A percentile compares a stretch with the other conserved stretches of the same genome.
These are phyloP conservation scores for Odontamblyopus lacepedii DNA, from an alignment of 2,797 vertebrate genomes.

Conservation along the genomic window DNA sequence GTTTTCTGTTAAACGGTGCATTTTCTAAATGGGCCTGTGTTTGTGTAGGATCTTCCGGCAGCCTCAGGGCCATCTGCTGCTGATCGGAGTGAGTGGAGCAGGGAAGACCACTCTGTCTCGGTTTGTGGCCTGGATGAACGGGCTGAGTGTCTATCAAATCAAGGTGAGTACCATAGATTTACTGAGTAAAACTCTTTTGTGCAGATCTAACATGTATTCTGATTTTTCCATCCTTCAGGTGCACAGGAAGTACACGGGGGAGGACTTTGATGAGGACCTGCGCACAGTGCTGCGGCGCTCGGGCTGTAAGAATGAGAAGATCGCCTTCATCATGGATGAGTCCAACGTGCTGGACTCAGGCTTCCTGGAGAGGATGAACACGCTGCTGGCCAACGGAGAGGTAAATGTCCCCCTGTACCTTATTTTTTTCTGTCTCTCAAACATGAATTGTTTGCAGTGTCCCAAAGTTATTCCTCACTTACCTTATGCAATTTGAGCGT, in stretches of 20 bases:
- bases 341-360: conserved; percentile 98
- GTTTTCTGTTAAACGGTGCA: too few species aligned
- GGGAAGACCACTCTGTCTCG: conserved; percentile 97
- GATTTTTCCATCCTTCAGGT: conserved; percentile 76
- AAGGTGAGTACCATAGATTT: conserved; percentile 78
- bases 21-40: conserved; percentile 1
- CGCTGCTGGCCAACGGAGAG: conserved; percentile 97
- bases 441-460: too few species aligned
- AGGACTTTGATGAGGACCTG: conserved; percentile 98
- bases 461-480: too few species aligned
- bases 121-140: conserved; percentile 99
- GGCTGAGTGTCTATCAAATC: conserved; percentile 97
- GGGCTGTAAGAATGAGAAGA: conserved; percentile 98
- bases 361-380: conserved; percentile 99
- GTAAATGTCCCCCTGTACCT: conserved; percentile 60
- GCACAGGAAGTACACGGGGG: conserved; percentile 96
- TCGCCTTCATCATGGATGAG: conserved; percentile 99
- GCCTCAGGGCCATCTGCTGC: conserved; percentile 94
- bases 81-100: conserved; percentile 97
- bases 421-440: too few species aligned
- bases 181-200: not conserved
- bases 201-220: not conserved
- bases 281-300: conserved; percentile 93
- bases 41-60: conserved; percentile 95
- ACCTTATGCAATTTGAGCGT: too few species aligned